phyloP scores from a whole-genome alignment of 2,888 invertebrate genomes.

The Tinea semifulvella region DNA sequence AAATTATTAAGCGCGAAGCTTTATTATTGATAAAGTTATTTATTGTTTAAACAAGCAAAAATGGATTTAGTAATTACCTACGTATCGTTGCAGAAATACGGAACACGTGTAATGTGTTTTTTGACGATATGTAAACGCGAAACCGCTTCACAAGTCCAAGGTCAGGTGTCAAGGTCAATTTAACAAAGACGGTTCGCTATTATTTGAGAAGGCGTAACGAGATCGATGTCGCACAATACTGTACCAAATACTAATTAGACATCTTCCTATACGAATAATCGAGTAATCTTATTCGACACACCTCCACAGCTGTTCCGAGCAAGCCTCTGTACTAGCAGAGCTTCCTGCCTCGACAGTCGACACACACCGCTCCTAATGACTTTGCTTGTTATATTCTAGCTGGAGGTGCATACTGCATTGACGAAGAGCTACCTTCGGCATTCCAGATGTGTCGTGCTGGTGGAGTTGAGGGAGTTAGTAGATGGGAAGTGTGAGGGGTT shows the following conservation, averaged over 20 bases:
- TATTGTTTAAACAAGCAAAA: constrained; percentile 5
- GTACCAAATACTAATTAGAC: not conserved
- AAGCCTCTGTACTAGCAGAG: too few relatives aligned
- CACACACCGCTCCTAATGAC: too few relatives aligned
- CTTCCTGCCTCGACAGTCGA: too few relatives aligned
- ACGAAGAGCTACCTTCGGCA: too few relatives aligned
- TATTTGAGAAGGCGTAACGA: constrained; percentile 6
- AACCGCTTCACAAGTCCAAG: constrained; percentile 32
- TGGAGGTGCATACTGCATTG: too few relatives aligned
- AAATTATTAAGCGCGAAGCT: too few relatives aligned
- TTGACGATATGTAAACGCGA: constrained; percentile 1
- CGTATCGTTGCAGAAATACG: not conserved
- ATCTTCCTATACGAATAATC: not conserved
- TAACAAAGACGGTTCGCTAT: constrained; percentile 7
- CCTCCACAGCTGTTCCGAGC: too few relatives aligned
- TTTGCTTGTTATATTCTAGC: too few relatives aligned
- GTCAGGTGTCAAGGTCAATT: constrained; percentile 42
- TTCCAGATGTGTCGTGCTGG: too few relatives aligned
- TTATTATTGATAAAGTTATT: not conserved
- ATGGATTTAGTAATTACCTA: not conserved
- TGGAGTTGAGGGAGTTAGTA: too few relatives aligned
- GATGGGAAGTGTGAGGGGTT: too few relatives aligned
- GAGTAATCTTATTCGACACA: not conserved
- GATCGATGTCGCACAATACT: not conserved
- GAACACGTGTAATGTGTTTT: constrained; percentile 8